phyloP scores from a whole-genome alignment of 92 coral and sea anemone genomes.

The Diadumene lineata region DNA sequence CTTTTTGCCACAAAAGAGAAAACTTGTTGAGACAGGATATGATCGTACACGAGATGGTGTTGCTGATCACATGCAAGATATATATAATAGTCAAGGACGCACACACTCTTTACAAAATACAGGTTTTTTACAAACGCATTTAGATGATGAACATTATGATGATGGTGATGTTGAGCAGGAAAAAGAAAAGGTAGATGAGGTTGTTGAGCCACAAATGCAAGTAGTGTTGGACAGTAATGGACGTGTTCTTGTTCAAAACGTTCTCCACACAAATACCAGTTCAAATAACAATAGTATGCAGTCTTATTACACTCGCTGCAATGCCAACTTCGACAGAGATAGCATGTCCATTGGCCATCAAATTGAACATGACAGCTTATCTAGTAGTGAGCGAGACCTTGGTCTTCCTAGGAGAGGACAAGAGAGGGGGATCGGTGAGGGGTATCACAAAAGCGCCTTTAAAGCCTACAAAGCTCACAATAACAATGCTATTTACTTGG shows the following conservation, averaged over 20 bases:
- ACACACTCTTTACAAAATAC: too few relatives aligned
- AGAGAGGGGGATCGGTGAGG: too few relatives aligned
- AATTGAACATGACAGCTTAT: background rate
- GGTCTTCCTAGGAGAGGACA: too few relatives aligned
- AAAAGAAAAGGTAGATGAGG: background rate
- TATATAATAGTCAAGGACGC: too few relatives aligned
- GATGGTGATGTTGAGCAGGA: too few relatives aligned
- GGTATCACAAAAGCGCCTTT: too few relatives aligned
- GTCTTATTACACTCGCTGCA: background rate
- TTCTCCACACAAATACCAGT: background rate
- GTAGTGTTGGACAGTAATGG: slow-evolving; percentile 21
- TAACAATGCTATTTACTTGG: background rate
- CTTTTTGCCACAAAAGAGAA: background rate
- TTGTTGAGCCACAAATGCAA: background rate
- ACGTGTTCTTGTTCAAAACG: slow-evolving; percentile 13
- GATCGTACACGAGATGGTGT: too few relatives aligned
- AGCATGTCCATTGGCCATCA: too few relatives aligned
- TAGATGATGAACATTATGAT: too few relatives aligned
- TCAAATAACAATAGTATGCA: background rate
- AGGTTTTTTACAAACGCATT: too few relatives aligned
- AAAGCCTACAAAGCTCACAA: too few relatives aligned
- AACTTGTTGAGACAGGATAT: background rate
- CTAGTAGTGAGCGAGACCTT: background rate
- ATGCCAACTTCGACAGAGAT: background rate
- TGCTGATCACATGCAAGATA: too few relatives aligned